Conservation (phyloP, 1,140 invertebrate genomes). For the Drosophila rufa region DNA sequence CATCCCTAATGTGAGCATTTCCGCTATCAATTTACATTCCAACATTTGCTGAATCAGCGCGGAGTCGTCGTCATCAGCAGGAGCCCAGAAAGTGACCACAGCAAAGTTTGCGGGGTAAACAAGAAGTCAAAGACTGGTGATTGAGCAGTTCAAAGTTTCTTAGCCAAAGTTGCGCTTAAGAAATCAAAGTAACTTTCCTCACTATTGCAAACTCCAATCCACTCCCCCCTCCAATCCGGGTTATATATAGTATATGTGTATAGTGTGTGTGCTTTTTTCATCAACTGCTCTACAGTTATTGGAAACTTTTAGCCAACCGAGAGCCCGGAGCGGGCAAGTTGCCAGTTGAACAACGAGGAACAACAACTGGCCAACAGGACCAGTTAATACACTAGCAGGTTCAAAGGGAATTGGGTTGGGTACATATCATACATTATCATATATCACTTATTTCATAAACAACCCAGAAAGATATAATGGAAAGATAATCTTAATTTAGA, state of each 20-base stretch:
- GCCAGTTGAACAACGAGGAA: constrained; percentile 21
- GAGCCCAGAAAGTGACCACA: constrained; percentile 26
- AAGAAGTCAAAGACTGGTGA: constrained; percentile 58
- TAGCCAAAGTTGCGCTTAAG: constrained; percentile 71
- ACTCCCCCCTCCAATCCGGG: background rate
- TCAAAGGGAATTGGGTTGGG: background rate
- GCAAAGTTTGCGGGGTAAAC: constrained; percentile 35
- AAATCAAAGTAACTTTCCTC: constrained; percentile 78
- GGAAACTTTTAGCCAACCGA: constrained; percentile 57
- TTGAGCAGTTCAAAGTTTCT: constrained; percentile 72
- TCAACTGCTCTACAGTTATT: constrained; percentile 77
- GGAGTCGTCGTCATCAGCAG: constrained; percentile 30
- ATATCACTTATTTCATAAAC: constrained; percentile 1
- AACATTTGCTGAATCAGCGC: constrained; percentile 43
- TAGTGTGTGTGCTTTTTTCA: constrained; percentile 54
- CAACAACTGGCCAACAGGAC: constrained; percentile 32
- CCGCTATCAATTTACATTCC: constrained; percentile 52
- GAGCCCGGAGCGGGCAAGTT: constrained; percentile 41
- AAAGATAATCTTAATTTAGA: no score
- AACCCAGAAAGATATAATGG: background rate
- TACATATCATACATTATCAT: background rate
- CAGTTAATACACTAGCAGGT: constrained; percentile 52
- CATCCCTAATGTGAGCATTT: constrained; percentile 2
- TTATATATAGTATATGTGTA: background rate
- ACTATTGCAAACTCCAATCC: constrained; percentile 30